Evolutionary conservation across 2,797 vertebrate genomes (phyloP).

Genomic region (Sebastes cheni): DNA sequence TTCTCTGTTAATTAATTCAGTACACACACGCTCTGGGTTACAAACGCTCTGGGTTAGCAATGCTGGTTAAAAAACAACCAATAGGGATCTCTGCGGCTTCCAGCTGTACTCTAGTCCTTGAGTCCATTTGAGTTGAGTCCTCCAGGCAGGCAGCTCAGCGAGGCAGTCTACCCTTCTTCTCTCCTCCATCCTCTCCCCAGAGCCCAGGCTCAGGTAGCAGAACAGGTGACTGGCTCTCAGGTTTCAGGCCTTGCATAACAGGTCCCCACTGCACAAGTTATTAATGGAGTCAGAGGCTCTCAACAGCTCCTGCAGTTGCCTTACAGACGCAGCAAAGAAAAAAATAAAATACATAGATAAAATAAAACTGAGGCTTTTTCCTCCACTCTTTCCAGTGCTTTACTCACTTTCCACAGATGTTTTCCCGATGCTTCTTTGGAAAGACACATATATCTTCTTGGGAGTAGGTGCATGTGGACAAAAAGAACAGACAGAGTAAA

Average conservation of each 20-base stretch:
- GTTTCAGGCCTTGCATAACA: constrained; percentile 73
- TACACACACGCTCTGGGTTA: neutral
- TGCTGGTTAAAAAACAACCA: constrained; percentile 29
- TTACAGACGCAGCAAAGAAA: constrained; percentile 37
- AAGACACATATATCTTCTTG: constrained; percentile 25
- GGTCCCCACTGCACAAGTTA: constrained; percentile 60
- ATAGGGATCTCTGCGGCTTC: constrained; percentile 15
- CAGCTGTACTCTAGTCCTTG: constrained; percentile 16
- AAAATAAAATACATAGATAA: constrained; percentile 7
- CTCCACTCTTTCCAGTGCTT: constrained; percentile 18
- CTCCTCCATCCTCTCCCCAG: constrained; percentile 33
- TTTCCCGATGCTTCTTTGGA: constrained; percentile 18
- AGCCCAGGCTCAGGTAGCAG: constrained; percentile 71
- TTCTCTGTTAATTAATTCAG: constrained; percentile 28
- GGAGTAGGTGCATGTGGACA: constrained; percentile 34
- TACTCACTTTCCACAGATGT: constrained; percentile 21
- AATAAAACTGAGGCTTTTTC: constrained; percentile 28
- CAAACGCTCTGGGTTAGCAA: neutral
- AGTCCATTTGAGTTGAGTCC: constrained; percentile 17
- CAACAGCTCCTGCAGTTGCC: constrained; percentile 19
- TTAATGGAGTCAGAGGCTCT: constrained; percentile 68
- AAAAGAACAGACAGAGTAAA: constrained; percentile 39
- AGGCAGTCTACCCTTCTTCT: constrained; percentile 26
- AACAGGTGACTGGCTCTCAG: constrained; percentile 76
- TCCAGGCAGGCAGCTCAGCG: constrained; percentile 28